phyloP scores from a whole-genome alignment of 2,888 invertebrate species.

The Villa cingulata region DNA sequence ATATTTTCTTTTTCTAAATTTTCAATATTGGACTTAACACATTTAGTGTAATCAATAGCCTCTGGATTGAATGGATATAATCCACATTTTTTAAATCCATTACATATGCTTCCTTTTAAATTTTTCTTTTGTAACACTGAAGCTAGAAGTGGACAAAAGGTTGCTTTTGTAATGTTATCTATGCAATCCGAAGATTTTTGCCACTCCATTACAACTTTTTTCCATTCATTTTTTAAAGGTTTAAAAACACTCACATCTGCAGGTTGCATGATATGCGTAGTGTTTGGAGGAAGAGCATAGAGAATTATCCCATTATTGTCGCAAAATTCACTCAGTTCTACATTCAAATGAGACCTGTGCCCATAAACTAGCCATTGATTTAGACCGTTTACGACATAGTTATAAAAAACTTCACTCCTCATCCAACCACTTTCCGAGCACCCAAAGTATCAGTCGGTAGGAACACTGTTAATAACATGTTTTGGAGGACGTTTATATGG shows the following conservation, averaged over 20 bases:
- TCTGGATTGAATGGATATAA: no score
- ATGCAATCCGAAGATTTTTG: no score
- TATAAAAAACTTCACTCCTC: conserved; percentile 2
- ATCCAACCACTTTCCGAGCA: conserved; percentile 6
- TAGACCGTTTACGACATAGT: conserved; percentile 5
- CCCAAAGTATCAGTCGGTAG: conserved; percentile 1
- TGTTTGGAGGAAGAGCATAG: conserved; percentile 6
- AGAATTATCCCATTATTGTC: conserved; percentile 6
- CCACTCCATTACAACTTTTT: neutral
- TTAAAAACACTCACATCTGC: conserved; percentile 8
- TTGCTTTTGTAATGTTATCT: no score
- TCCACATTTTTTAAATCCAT: no score
- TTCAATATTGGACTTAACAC: no score
- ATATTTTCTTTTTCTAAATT: no score
- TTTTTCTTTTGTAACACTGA: no score
- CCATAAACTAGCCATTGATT: conserved; percentile 6
- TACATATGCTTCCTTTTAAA: no score
- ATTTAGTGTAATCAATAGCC: no score
- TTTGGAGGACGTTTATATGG: no score
- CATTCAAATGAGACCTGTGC: neutral
- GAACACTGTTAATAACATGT: no score
- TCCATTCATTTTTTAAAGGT: conserved; percentile 1
- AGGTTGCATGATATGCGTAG: conserved; percentile 7
- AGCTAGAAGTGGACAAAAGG: no score
- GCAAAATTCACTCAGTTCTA: conserved; percentile 1